phyloP scores from a whole-genome alignment of 2,888 invertebrate genomes.

The Diadromus collaris region DNA sequence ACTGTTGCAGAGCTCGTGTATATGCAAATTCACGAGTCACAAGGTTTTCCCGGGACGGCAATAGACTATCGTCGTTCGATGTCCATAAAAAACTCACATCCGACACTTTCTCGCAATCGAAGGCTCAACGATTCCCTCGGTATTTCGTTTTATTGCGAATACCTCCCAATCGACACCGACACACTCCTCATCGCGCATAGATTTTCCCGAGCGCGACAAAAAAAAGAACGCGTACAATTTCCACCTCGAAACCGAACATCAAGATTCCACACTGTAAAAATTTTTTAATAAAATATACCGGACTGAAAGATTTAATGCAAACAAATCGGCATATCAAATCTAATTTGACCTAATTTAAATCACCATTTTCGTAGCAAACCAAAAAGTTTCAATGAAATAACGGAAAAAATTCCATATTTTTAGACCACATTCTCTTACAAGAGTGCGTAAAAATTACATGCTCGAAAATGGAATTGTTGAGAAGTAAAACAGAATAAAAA shows the following conservation, averaged over 20 bases:
- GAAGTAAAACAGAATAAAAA: too few relatives aligned
- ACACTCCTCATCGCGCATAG: background rate
- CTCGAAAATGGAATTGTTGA: too few relatives aligned
- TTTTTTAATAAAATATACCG: background rate
- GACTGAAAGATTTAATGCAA: too few relatives aligned
- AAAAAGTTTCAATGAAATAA: too few relatives aligned
- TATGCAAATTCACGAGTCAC: slow-evolving; percentile 11
- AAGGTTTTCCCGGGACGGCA: slow-evolving; percentile 3
- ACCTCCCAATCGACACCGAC: background rate
- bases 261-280: background rate
- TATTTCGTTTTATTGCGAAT: slow-evolving; percentile 2
- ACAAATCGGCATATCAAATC: too few relatives aligned
- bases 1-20: background rate
- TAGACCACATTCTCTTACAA: too few relatives aligned
- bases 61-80: slow-evolving; percentile 7
- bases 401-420: too few relatives aligned
- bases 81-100: slow-evolving; percentile 4
- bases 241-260: background rate
- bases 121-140: background rate
- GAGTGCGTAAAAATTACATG: too few relatives aligned
- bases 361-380: too few relatives aligned
- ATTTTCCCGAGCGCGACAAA: background rate
- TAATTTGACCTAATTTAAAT: too few relatives aligned
- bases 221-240: background rate
- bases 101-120: slow-evolving; percentile 9